phyloP scores from a whole-genome alignment of 2,888 invertebrate genomes.

The Escarpia spicata region DNA sequence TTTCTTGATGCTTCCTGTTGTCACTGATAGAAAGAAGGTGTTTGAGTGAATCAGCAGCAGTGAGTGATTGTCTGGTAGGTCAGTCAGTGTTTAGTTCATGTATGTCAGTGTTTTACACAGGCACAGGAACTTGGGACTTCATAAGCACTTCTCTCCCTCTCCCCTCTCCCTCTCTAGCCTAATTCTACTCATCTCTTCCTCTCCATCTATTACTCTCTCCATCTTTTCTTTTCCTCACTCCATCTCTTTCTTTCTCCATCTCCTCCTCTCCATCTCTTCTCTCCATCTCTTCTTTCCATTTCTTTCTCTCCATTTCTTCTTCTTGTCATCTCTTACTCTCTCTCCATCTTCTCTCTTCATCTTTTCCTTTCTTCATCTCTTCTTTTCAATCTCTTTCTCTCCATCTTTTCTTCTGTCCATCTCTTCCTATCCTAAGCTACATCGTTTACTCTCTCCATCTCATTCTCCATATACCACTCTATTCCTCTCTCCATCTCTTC shows the following conservation, averaged over 20 bases:
- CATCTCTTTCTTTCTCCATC: neutral
- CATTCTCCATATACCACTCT: neutral
- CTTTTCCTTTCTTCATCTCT: neutral
- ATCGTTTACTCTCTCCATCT: slow-evolving; percentile 7
- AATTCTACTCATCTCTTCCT: neutral
- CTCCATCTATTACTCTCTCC: neutral
- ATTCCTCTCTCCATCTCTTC: neutral
- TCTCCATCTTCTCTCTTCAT: neutral
- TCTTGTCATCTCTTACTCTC: neutral
- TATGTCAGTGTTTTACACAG: slow-evolving; percentile 4
- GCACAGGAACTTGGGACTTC: neutral
- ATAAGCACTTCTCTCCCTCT: neutral
- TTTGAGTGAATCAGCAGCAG: neutral
- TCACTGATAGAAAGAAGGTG: slow-evolving; percentile 19
- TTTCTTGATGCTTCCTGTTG: slow-evolving; percentile 14
- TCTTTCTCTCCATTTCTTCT: neutral
- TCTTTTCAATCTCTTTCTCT: neutral
- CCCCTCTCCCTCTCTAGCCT: neutral
- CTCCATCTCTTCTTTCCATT: neutral
- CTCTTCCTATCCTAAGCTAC: neutral
- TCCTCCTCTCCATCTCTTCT: neutral
- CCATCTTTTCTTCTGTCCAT: neutral
- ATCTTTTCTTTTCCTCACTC: neutral
- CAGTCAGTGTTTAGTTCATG: neutral
- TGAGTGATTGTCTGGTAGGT: neutral